Conservation (phyloP, 2,113 vertebrate genomes). For the Oreochromis niloticus region DNA sequence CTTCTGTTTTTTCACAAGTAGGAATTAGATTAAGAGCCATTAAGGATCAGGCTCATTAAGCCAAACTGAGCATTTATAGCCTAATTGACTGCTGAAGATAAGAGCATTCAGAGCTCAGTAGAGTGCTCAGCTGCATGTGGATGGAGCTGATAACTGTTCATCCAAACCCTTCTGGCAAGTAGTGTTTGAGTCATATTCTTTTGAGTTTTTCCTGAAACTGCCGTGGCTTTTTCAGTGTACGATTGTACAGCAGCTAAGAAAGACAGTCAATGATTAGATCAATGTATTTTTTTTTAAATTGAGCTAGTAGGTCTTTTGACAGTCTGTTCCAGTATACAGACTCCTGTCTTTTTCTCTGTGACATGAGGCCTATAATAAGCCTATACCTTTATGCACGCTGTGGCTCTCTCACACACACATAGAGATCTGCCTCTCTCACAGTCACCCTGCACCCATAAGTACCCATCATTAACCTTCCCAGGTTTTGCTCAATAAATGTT, state of each 20-base stretch:
- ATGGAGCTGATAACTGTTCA: constrained; percentile 29
- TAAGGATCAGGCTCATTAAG: not conserved
- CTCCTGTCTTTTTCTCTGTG: not conserved
- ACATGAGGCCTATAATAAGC: not conserved
- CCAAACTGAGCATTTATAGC: constrained; percentile 5
- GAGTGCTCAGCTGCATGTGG: constrained; percentile 1
- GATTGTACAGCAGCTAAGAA: not conserved
- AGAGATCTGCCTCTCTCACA: not conserved
- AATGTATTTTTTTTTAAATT: not conserved
- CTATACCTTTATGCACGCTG: not conserved
- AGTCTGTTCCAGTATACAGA: not conserved
- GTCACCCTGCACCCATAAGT: not conserved
- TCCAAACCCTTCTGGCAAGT: not conserved
- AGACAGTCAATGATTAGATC: not conserved
- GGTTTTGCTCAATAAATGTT: constrained; percentile 3
- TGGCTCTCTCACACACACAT: not conserved
- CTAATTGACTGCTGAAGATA: constrained; percentile 22
- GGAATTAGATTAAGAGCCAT: constrained; percentile 7
- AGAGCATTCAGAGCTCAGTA: not conserved
- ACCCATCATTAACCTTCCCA: not conserved
- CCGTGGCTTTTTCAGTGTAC: not conserved
- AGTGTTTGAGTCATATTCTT: not conserved
- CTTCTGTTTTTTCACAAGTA: not conserved
- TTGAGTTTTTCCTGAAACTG: not conserved
- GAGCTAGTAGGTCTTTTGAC: not conserved